Conservation (phyloP, 2,113 vertebrate genomes). For the Prinia subflava region DNA sequence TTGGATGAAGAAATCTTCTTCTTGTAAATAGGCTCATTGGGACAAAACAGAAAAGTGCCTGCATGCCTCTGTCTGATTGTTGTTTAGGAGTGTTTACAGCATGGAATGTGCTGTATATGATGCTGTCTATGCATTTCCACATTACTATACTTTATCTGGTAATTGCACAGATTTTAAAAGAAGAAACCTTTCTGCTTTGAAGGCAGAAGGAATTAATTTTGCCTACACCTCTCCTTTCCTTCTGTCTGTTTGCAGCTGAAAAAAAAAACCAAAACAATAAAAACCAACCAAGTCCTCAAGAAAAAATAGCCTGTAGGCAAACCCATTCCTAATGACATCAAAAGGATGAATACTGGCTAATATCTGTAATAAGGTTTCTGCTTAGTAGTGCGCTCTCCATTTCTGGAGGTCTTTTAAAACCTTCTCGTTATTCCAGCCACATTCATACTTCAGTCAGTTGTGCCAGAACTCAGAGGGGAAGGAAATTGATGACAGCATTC, state of each 20-base stretch:
- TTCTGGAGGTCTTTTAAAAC: background rate
- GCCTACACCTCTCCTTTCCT: background rate
- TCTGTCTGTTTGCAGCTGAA: background rate
- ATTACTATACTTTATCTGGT: background rate
- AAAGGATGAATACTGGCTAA: background rate
- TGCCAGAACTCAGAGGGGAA: background rate
- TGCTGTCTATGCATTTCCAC: background rate
- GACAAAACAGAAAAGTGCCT: background rate
- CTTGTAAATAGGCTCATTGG: background rate
- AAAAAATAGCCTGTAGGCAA: background rate
- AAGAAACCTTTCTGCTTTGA: background rate
- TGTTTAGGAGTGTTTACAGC: background rate
- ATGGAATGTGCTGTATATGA: background rate
- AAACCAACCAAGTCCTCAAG: background rate
- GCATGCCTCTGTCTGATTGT: background rate
- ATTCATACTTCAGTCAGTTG: background rate
- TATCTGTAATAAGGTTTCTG: background rate
- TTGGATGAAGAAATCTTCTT: background rate
- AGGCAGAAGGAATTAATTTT: background rate
- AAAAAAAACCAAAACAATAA: background rate
- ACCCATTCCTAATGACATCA: background rate
- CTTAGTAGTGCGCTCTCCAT: background rate
- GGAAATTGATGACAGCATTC: background rate
- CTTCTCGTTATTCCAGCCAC: background rate
- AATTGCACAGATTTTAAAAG: background rate